Base-by-base conservation (phyloP, 2,888 invertebrate genomes). In the Augiades crinisus region DNA sequence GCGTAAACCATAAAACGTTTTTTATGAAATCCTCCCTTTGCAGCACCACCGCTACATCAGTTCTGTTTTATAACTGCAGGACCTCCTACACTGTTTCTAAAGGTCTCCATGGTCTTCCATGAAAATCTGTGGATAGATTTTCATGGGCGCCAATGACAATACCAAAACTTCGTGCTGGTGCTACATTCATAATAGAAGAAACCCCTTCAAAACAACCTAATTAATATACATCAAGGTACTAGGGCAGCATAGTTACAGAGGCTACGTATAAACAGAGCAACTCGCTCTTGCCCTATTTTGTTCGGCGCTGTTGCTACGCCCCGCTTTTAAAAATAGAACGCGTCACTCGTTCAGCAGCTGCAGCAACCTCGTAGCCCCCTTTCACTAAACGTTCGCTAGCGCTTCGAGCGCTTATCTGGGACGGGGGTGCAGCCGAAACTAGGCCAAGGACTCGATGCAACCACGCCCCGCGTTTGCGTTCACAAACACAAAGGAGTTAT, bases 321-420 rank as follows among this genome's bases (percentile, higher is more conserved):
- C 57, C 55, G 55, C 37, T 56, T 64, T 63, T 62, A 65, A 66
- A 70, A 67, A 71, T 70, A 69, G 71, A 58, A 55, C 59, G 53
- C 54, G 49, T 43, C 44, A 30, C 38, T 43, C 30, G 60, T 40
- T 45, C 53, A 59, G 59, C 57, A 59, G 62, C 64, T 66, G 60
- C 56, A 66, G 64, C 66, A 64, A 56, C 60, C 52, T 50, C 47
- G 31, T 44, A 49, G 49, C 47, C 44, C 41, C 31, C 53, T 47
- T 49, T 34, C 46, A 45, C 41, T 54, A 49, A 34, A 53, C 60
- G 50, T 12, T 37, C 36, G 21, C 46, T 49, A 58, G 59, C 57
- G 60, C 61, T 61, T 53, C 22, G 31, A 56, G 59, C 58, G 58
- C 46, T 54, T 4, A 43, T 30, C 43, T 37, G 12, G 50, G 50